These are phyloP conservation scores for Synergus itoensis DNA, from an alignment of 2,888 invertebrate species.

Conservation along the genomic window DNA sequence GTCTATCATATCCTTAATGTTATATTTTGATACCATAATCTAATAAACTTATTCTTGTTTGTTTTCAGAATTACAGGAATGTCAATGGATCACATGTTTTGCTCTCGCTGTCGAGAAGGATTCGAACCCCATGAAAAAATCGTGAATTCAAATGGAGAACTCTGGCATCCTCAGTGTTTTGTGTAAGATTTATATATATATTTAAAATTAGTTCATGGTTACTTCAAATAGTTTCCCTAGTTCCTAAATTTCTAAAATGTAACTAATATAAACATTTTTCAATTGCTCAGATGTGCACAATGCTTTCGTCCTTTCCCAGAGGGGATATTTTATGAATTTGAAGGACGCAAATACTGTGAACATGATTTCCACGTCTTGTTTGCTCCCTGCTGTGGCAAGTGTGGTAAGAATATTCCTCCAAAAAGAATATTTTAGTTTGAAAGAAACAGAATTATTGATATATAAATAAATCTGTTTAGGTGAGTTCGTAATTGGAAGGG, in stretches of 20 bases:
- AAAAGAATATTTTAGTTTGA: conserved; percentile 1
- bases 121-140: conserved; percentile 98
- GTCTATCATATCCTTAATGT: no score
- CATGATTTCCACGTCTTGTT: conserved; percentile 99
- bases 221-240: conserved; percentile 7
- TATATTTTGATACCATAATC: neutral
- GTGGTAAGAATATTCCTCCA: conserved; percentile 78
- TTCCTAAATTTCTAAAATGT: conserved; percentile 37
- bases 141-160: conserved; percentile 98
- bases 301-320: conserved; percentile 99
- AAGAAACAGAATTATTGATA: neutral
- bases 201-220: neutral
- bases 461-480: conserved; percentile 77
- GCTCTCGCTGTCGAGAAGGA: conserved; percentile 96
- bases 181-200: conserved; percentile 85
- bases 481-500: conserved; percentile 98
- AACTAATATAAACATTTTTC: conserved; percentile 42
- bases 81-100: conserved; percentile 95
- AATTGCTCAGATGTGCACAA: conserved; percentile 91
- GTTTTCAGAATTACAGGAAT: conserved; percentile 81
- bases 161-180: conserved; percentile 99
- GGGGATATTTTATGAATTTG: conserved; percentile 99
- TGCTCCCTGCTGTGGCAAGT: conserved; percentile 92
- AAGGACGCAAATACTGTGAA: conserved; percentile 99
- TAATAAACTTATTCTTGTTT: neutral